Evolutionary conservation across 2,888 invertebrate species (phyloP), one percentile per base, ranked within the genome.

Genomic region (Cheilosia impressa): DNA sequence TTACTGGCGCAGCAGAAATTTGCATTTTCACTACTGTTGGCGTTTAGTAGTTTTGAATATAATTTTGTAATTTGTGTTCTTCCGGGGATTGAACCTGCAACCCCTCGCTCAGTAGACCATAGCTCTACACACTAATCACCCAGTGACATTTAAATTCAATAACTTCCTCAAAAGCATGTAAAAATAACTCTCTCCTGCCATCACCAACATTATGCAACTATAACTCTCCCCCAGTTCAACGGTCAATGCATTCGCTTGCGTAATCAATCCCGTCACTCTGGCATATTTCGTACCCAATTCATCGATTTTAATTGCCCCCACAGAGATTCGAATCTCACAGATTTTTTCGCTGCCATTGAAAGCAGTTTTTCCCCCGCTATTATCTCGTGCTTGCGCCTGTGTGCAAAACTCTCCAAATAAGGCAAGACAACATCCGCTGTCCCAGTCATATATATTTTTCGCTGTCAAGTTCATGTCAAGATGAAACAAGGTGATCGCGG

Each of bases 391-490:
- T 34, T 38, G 47, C 31, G 9, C 7, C 57, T 41, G 13, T 47
- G n/a, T 45, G 53, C 45, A 41, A 68, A 53, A 10, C 34, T 24
- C 15, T 31, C 69, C 77, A 66, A 72, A 77, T 68, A 83, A 34
- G 83, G 78, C n/a, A 63, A 73, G 38, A 68, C 73, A 78, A 68
- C 73, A 78, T 83, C 72, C 65, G 77, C 38, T 68, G 71, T 58
- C 77, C 52, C 38, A 72, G 65, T 58, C 77, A 58, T 79, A 31
- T 45, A 43, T 75, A 43, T 19, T 53, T 62, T 84, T 79, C 75
- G 75, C 84, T 84, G 84, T 84, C 84, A 84, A 84, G 84, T 84
- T 84, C 84, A 79, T 79, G 84, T 84, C 84, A 79, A 65, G 66
- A 58, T 62, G 75, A 79, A 60, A 75, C 84, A 84, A 84, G 84